Evolutionary conservation across 2,888 invertebrate genomes (phyloP).

Genomic region (Lordiphosa fenestrarum): DNA sequence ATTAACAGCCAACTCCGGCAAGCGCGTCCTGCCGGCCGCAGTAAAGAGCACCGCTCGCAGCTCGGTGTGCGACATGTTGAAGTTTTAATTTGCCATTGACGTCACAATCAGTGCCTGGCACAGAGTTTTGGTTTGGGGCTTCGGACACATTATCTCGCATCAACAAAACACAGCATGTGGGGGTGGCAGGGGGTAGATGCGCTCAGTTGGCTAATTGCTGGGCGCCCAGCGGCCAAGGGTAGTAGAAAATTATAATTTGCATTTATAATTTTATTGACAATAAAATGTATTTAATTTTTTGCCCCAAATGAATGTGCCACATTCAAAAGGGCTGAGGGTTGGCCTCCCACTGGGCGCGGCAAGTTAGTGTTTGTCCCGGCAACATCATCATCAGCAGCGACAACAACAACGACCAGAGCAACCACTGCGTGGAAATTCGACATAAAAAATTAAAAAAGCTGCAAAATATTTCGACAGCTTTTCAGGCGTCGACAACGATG

Average conservation of each 20-base stretch:
- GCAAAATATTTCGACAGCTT: constrained; percentile 71
- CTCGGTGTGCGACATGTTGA: constrained; percentile 60
- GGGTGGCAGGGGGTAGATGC: background rate
- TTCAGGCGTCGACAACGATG: constrained; percentile 49
- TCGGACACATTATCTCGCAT: constrained; percentile 55
- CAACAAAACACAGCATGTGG: constrained; percentile 25
- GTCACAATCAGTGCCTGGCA: constrained; percentile 53
- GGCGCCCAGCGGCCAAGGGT: constrained; percentile 49
- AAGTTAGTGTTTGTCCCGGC: constrained; percentile 50
- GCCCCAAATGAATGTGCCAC: constrained; percentile 16
- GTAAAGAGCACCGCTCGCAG: constrained; percentile 28
- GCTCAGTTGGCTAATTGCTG: constrained; percentile 51
- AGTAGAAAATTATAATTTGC: constrained; percentile 73
- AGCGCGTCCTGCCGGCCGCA: constrained; percentile 5
- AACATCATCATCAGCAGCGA: constrained; percentile 25
- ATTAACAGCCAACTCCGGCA: constrained; percentile 45
- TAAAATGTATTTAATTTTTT: constrained; percentile 71
- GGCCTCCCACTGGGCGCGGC: constrained; percentile 24
- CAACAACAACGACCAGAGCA: constrained; percentile 18
- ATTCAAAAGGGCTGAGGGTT: constrained; percentile 20
- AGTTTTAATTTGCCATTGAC: constrained; percentile 70
- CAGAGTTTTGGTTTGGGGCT: constrained; percentile 19
- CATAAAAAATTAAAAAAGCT: constrained; percentile 64
- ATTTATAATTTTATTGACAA: constrained; percentile 72
- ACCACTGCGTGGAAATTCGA: constrained; percentile 44